Conservation (phyloP, 2,113 vertebrate species). For the Semicossyphus pulcher region DNA sequence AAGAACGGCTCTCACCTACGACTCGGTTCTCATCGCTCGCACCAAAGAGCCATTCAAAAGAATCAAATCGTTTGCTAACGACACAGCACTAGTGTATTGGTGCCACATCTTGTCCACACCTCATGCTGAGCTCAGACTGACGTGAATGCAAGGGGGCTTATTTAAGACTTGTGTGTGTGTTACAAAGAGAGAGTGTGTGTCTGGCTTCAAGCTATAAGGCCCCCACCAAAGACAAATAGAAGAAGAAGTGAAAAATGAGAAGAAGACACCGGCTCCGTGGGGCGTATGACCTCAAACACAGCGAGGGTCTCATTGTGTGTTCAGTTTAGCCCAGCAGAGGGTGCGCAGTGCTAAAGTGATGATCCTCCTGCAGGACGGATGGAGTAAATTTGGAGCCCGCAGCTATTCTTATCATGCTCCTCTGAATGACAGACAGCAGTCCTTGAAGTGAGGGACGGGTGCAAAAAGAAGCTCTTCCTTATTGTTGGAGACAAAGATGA, state of each 20-base stretch:
- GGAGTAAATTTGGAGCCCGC: constrained; percentile 28
- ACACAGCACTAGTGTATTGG: neutral
- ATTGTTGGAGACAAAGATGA: neutral
- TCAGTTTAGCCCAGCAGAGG: constrained; percentile 63
- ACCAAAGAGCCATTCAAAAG: too few species aligned
- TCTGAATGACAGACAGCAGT: constrained; percentile 14
- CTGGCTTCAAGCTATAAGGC: neutral
- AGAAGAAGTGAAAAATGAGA: neutral
- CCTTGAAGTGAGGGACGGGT: constrained; percentile 5
- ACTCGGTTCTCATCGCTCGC: too few species aligned
- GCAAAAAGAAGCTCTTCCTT: neutral
- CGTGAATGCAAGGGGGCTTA: neutral
- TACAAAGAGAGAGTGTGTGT: neutral
- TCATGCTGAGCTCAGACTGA: constrained; percentile 36
- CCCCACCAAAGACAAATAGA: constrained; percentile 4
- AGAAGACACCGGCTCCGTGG: constrained; percentile 3
- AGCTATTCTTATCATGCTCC: constrained; percentile 2
- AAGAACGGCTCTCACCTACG: too few species aligned
- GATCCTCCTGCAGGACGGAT: constrained; percentile 45
- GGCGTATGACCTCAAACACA: constrained; percentile 54
- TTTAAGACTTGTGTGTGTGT: constrained; percentile 26
- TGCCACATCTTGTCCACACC: constrained; percentile 41
- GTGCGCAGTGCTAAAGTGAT: constrained; percentile 42
- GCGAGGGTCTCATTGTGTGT: constrained; percentile 38
- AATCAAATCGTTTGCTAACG: too few species aligned